These are phyloP conservation scores for Chloroclysta siterata DNA, from an alignment of 2,888 invertebrate genomes.

Conservation along the genomic window DNA sequence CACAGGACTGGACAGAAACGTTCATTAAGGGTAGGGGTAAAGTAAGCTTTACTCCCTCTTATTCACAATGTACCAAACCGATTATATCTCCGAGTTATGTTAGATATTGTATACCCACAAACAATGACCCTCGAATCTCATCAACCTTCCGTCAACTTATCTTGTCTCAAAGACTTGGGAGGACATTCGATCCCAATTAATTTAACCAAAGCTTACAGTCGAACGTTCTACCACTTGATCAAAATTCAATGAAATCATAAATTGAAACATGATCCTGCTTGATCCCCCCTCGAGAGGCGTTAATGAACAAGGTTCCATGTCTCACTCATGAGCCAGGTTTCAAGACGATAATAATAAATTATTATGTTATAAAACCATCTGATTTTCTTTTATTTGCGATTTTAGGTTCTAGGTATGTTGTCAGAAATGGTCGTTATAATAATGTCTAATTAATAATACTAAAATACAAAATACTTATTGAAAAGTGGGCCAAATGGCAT, in stretches of 20 bases:
- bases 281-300: constrained; percentile 57
- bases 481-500: no score
- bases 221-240: constrained; percentile 38
- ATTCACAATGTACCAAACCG: no score
- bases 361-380: no score
- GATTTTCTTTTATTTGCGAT: no score
- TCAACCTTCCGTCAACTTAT: neutral
- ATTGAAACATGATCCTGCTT: constrained; percentile 63
- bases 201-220: constrained; percentile 37
- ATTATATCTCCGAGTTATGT: neutral
- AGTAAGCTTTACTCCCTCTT: no score
- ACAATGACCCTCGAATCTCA: neutral
- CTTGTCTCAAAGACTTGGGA: constrained; percentile 10
- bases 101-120: neutral
- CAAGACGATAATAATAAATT: no score
- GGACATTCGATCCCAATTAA: constrained; percentile 28
- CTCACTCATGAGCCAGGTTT: constrained; percentile 34
- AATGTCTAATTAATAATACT: no score
- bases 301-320: constrained; percentile 56
- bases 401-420: no score
- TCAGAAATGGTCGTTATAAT: no score
- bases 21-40: no score
- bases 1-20: no score
- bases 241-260: constrained; percentile 59
- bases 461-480: no score